Conservation (phyloP, 2,113 vertebrate genomes). For the Chionis minor region DNA sequence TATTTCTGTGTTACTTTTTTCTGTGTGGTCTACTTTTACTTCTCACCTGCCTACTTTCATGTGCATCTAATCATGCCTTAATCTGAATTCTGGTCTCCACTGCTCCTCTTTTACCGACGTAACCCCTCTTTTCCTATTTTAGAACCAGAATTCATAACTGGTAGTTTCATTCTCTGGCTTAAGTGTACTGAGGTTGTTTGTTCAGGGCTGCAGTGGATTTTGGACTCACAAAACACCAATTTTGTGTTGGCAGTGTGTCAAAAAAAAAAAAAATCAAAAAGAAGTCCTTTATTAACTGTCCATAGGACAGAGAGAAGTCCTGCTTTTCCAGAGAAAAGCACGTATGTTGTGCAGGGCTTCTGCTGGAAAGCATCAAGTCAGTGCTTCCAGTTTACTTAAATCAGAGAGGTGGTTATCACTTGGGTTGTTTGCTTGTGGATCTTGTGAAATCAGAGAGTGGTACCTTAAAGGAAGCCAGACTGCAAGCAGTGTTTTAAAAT, state of each 20-base stretch:
- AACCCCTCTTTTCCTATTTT: not conserved
- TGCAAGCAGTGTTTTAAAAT: not conserved
- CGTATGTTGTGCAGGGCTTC: not conserved
- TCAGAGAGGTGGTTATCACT: not conserved
- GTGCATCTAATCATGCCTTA: not conserved
- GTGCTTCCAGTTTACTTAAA: not conserved
- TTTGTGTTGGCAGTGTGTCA: not conserved
- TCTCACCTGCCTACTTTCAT: slow-evolving; percentile 1
- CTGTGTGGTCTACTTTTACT: not conserved
- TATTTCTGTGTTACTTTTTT: slow-evolving; percentile 1
- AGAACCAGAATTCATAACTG: not conserved
- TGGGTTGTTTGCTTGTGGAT: not conserved
- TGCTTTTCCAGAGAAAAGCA: not conserved
- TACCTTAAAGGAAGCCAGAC: not conserved
- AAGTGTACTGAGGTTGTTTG: not conserved
- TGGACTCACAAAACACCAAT: not conserved
- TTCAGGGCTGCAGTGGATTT: not conserved
- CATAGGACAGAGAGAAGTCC: not conserved
- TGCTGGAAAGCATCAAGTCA: not conserved
- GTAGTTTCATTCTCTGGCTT: not conserved
- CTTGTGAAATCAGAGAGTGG: not conserved
- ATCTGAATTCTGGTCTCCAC: not conserved
- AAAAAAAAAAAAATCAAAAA: not conserved
- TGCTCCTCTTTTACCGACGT: not conserved
- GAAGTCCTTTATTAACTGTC: not conserved